Evolutionary conservation across 2,113 vertebrate genomes (phyloP).

Genomic region (Opisthocomus hoazin): DNA sequence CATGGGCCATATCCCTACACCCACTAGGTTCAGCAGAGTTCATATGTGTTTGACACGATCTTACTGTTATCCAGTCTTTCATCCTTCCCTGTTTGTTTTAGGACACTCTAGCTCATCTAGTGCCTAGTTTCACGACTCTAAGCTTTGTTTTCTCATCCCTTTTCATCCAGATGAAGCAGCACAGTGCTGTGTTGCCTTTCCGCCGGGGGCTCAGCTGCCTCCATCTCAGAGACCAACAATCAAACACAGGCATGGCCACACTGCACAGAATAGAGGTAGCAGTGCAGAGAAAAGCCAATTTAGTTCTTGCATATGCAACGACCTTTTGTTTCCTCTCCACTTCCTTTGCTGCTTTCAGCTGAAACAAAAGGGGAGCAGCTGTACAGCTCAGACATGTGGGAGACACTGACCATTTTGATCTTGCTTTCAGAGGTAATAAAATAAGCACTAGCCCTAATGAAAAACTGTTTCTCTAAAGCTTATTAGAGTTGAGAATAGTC

Average conservation of each 20-base stretch:
- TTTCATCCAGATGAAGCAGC: neutral
- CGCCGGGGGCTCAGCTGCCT: neutral
- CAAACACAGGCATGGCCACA: fast-evolving
- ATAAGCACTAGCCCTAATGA: neutral
- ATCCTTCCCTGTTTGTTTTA: neutral
- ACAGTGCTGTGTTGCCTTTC: fast-evolving
- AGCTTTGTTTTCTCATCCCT: neutral
- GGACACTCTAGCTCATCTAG: neutral
- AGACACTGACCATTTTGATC: neutral
- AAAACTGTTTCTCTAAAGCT: neutral
- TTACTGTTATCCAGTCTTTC: neutral
- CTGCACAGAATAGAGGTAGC: neutral
- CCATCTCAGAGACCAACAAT: fast-evolving
- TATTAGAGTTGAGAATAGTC: neutral
- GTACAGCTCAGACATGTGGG: neutral
- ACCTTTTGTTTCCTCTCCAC: neutral
- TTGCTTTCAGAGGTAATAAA: neutral
- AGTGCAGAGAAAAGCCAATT: neutral
- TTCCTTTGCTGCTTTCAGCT: neutral
- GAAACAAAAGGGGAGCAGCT: neutral
- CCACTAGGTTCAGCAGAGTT: neutral
- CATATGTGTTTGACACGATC: neutral
- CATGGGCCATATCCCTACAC: neutral
- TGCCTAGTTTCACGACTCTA: neutral
- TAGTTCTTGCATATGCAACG: neutral